A percentile compares a stretch with the other conserved stretches of the same genome.
These are phyloP conservation scores for Phalacrocorax aristotelis DNA, from an alignment of 2,113 vertebrate genomes.

Conservation along the genomic window DNA sequence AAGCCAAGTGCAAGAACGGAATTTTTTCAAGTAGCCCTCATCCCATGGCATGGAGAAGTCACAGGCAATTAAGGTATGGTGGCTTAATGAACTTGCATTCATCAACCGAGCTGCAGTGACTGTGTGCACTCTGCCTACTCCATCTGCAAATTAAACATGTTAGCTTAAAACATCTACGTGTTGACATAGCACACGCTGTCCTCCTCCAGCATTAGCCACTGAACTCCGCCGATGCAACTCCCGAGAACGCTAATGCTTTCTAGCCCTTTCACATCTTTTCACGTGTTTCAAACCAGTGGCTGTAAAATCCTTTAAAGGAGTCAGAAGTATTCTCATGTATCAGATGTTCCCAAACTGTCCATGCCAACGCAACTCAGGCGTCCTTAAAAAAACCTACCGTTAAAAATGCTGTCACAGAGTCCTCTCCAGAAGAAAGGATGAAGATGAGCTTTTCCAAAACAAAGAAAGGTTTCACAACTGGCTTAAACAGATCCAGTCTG, in stretches of 20 bases:
- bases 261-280: not conserved
- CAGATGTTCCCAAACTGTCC: not conserved
- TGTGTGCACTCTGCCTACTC: not conserved
- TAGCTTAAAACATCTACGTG: not conserved
- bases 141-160: not conserved
- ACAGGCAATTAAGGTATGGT: not conserved
- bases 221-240: not conserved
- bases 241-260: accelerated
- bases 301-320: not conserved
- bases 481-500: not conserved
- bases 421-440: not conserved
- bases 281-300: not conserved
- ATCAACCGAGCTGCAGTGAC: not conserved
- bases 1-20: not conserved
- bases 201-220: not conserved
- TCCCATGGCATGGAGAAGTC: not conserved
- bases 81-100: not conserved
- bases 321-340: accelerated
- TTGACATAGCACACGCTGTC: not conserved
- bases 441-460: not conserved
- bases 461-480: not conserved
- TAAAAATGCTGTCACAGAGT: not conserved
- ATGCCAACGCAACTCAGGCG: not conserved
- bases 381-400: not conserved
- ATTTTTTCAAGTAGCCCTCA: not conserved